phyloP scores from a whole-genome alignment of 2,888 invertebrate genomes.

The Celastrina argiolus region DNA sequence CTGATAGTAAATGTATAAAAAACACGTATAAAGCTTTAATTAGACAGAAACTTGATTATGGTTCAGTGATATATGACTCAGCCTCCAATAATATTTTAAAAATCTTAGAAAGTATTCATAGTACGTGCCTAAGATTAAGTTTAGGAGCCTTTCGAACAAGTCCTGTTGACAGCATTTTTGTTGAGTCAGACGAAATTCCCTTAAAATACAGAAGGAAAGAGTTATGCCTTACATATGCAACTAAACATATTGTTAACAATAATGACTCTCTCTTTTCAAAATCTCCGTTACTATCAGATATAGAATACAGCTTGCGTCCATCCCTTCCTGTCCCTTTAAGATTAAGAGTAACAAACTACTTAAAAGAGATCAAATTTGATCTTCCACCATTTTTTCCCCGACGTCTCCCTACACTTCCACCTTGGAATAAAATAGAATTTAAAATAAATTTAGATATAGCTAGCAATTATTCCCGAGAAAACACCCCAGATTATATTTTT shows the following conservation, averaged over 20 bases:
- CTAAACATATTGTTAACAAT: neutral
- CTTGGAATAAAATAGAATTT: neutral
- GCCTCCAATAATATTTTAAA: no score
- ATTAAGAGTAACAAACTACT: neutral
- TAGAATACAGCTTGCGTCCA: neutral
- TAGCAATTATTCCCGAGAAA: neutral
- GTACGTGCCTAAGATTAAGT: no score
- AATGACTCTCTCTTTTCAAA: neutral
- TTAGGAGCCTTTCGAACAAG: conserved; percentile 13
- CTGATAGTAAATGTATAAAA: neutral
- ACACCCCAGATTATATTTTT: neutral
- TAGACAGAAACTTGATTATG: neutral
- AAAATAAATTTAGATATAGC: neutral
- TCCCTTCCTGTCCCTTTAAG: neutral
- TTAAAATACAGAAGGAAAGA: neutral
- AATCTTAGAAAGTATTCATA: no score
- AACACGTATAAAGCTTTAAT: neutral
- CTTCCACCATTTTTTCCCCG: neutral
- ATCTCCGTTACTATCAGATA: neutral
- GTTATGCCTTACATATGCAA: neutral
- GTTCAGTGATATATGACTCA: no score
- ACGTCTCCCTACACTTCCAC: neutral
- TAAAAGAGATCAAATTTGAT: neutral
- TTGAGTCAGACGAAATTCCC: neutral
- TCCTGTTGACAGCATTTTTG: neutral